A percentile compares a stretch with the other conserved stretches of the same genome.
phyloP scores from a whole-genome alignment of 2,113 vertebrate species.

The Zosterops hypoxanthus region DNA sequence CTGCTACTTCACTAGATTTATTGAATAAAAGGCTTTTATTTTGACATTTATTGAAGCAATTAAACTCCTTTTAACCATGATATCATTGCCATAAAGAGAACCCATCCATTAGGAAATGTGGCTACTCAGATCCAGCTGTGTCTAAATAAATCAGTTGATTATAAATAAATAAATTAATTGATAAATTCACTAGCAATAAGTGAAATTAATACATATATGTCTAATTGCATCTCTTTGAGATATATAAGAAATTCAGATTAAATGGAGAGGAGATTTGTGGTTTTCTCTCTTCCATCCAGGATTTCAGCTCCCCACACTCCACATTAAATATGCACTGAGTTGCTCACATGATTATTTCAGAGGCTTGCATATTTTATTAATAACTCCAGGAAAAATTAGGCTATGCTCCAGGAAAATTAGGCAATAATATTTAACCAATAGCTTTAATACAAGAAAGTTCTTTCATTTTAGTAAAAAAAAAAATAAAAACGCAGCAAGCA shows the following conservation, averaged over 20 bases:
- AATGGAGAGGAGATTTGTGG: not conserved
- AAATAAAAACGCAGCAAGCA: not conserved
- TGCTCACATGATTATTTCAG: conserved; percentile 19
- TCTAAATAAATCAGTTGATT: not conserved
- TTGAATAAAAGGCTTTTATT: not conserved
- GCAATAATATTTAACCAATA: not conserved
- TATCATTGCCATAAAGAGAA: not conserved
- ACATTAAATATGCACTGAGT: not conserved
- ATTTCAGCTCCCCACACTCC: not conserved
- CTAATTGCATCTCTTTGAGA: not conserved
- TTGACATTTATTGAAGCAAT: not conserved
- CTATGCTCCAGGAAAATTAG: not conserved
- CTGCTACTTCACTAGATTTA: not conserved
- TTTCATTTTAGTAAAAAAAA: not conserved
- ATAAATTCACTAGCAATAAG: not conserved
- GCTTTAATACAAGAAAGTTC: not conserved
- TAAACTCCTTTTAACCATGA: not conserved
- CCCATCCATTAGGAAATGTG: not conserved
- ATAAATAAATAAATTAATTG: not conserved
- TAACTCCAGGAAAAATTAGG: not conserved
- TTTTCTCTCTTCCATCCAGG: not conserved
- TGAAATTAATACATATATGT: not conserved
- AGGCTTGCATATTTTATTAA: conserved; percentile 13
- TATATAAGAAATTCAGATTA: not conserved
- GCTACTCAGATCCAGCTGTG: not conserved